phyloP scores from a whole-genome alignment of 2,797 vertebrate genomes.

The Pseudochromis fuscus region DNA sequence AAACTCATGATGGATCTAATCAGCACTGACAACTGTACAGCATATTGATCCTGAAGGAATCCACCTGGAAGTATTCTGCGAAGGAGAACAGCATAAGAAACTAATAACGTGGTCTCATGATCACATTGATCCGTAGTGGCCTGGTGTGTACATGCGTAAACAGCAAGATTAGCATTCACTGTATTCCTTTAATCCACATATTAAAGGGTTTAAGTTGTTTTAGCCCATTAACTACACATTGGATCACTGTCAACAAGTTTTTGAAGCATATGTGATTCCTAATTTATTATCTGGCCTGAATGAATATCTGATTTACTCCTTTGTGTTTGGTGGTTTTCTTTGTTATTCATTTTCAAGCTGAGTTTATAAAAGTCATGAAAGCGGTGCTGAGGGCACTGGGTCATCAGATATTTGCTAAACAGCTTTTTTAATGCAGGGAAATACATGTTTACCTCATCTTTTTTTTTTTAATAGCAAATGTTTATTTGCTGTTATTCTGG shows the following conservation, averaged over 20 bases:
- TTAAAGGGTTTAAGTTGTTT: background rate
- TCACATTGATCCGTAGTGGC: conserved; percentile 8
- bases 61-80: background rate
- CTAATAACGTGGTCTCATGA: conserved; percentile 30
- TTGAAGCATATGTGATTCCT: background rate
- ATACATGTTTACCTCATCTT: too few relatives aligned
- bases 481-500: too few relatives aligned
- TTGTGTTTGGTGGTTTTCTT: too few relatives aligned
- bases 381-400: too few relatives aligned
- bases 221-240: background rate
- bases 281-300: background rate
- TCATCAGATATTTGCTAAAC: too few relatives aligned
- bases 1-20: background rate
- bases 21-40: background rate
- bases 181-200: background rate
- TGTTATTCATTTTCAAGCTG: too few relatives aligned
- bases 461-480: too few relatives aligned
- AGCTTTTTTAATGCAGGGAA: too few relatives aligned
- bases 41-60: conserved; percentile 16
- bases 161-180: background rate
- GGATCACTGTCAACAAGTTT: background rate
- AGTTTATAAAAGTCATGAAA: too few relatives aligned
- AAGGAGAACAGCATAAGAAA: conserved; percentile 2
- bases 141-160: background rate
- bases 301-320: background rate